These are phyloP conservation scores for Antheraea yamamai DNA, from an alignment of 2,888 invertebrate species.

Conservation along the genomic window DNA sequence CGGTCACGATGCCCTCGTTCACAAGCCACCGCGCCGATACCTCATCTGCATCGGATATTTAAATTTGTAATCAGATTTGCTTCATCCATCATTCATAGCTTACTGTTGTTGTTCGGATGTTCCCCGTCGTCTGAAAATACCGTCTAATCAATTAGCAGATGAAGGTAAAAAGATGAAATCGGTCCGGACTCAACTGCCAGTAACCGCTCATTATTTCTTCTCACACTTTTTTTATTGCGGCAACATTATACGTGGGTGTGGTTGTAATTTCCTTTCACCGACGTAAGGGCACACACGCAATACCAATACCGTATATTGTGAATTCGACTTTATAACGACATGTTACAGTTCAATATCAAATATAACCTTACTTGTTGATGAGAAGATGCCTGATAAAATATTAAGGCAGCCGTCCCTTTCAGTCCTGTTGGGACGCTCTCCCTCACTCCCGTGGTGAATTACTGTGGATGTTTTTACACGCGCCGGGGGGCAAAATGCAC, in stretches of 20 bases:
- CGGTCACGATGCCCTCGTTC: conserved; percentile 57
- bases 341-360: conserved; percentile 39
- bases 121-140: conserved; percentile 53
- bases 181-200: conserved; percentile 68
- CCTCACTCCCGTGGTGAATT: conserved; percentile 58
- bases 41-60: conserved; percentile 73
- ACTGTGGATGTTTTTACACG: conserved; percentile 78
- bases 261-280: conserved; percentile 83
- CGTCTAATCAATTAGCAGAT: conserved; percentile 76
- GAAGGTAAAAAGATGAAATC: conserved; percentile 68
- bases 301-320: conserved; percentile 41
- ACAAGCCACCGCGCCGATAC: conserved; percentile 51
- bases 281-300: conserved; percentile 82
- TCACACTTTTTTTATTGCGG: conserved; percentile 81
- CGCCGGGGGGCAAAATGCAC: conserved; percentile 81
- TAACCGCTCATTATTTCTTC: conserved; percentile 82
- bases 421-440: conserved; percentile 57
- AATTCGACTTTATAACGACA: conserved; percentile 37
- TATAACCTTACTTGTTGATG: conserved; percentile 51
- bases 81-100: conserved; percentile 75
- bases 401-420: conserved; percentile 76
- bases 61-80: conserved; percentile 69
- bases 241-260: conserved; percentile 83
- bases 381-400: conserved; percentile 80
- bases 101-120: conserved; percentile 37